phyloP scores from a whole-genome alignment of 2,797 vertebrate species.

The Lagorchestes hirsutus region DNA sequence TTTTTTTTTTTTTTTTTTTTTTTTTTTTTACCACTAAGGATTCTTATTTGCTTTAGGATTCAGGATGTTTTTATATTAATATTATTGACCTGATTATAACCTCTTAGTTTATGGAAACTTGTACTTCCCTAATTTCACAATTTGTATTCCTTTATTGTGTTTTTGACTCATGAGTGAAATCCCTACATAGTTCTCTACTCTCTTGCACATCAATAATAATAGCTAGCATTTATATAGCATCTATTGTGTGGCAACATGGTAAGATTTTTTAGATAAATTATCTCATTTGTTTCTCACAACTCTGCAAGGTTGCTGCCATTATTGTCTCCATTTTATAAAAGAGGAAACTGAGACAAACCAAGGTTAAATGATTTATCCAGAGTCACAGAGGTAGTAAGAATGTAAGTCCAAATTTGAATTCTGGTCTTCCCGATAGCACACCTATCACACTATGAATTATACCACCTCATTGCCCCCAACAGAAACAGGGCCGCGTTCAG shows the following conservation, averaged over 20 bases:
- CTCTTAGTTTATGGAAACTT: neutral
- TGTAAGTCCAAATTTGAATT: neutral
- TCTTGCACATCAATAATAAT: neutral
- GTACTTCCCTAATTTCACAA: neutral
- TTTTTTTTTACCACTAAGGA: neutral
- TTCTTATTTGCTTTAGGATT: neutral
- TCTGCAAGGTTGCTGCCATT: neutral
- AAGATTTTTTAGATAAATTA: neutral
- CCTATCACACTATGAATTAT: neutral
- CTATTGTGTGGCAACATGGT: neutral
- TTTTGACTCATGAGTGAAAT: neutral
- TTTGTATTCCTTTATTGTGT: neutral
- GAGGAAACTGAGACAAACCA: neutral
- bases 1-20: no score
- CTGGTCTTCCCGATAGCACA: neutral
- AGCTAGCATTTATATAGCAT: neutral
- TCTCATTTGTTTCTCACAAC: neutral
- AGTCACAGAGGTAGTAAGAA: neutral
- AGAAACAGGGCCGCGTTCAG: neutral
- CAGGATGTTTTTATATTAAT: neutral
- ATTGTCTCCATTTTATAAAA: neutral
- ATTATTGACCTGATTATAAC: neutral
- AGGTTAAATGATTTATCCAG: neutral
- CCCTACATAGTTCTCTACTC: neutral
- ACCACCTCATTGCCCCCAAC: neutral